Evolutionary conservation across 2,797 vertebrate species (phyloP), one percentile per base, ranked within the genome.

Genomic region (Cossypha niveicapilla): DNA sequence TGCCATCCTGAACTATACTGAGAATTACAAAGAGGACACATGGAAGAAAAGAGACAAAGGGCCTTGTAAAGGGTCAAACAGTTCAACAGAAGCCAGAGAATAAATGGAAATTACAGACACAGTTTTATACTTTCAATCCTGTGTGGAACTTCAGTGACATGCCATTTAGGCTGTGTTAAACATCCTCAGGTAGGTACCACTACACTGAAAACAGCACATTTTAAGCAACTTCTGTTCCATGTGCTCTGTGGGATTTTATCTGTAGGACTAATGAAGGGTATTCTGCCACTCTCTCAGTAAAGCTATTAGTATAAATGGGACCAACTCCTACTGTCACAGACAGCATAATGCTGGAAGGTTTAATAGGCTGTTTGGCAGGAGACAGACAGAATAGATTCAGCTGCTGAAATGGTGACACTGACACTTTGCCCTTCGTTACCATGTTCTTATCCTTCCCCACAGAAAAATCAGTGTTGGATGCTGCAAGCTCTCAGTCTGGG

Each of bases 321-420:
- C 65, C 86, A 54, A 7, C 50, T 89, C 78, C 67, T 65, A 47
- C 34, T 74, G 79, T 85, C 68, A 71, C 86, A 94, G 93, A 82
- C 86, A 66, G 88, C 85, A 21, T 24, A 28, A 73, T 62, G 58
- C 57, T 83, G 60, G 81, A 76, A 86, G 92, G 37, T 63, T 76
- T 83, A 91, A 90, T 57, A 78, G 75, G 74, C 61, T 96, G 62
- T 53, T 76, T 73, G 72, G 91, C 88, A 93, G 78, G 92, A 96
- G 88, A 71, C 78, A 91, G 71, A 56, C 63, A 78, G 88, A 90
- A 96, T 53, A 86, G 89, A 91, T 88, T 90, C 73, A 85, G 94
- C 91, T 78, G 77, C 39, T 85, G 13, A 48, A 88, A 88, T 22
- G 48, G 68, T 92, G 96, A 83, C 87, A 89, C 87, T 88, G 84